Conservation (phyloP, 2,797 vertebrate genomes). For the Petrocephalus sullivani region DNA sequence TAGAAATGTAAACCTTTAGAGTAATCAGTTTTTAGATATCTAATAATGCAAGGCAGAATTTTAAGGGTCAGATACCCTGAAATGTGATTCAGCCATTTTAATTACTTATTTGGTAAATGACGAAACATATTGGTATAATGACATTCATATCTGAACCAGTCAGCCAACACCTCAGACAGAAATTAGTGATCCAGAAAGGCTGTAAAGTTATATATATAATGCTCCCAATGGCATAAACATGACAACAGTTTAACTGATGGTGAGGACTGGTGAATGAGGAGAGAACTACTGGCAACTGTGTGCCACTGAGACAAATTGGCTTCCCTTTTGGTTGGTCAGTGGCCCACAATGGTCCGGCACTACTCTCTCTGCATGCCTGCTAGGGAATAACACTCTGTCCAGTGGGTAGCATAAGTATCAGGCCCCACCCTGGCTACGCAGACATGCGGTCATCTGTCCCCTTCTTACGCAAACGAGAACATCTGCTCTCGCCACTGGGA, state of each 20-base stretch:
- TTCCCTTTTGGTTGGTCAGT: background rate
- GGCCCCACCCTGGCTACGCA: background rate
- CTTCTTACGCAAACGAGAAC: constrained; percentile 8
- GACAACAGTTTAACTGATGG: background rate
- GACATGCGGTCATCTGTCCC: background rate
- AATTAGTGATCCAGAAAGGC: background rate
- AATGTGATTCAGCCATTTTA: background rate
- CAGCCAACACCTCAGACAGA: background rate
- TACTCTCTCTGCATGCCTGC: background rate
- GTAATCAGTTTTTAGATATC: background rate
- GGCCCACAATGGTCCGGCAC: background rate
- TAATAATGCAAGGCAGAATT: background rate
- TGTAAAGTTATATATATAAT: background rate
- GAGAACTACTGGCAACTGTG: background rate
- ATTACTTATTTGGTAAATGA: background rate
- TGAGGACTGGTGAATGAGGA: background rate
- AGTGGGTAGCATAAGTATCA: background rate
- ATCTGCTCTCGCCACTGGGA: constrained; percentile 23
- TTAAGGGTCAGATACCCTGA: background rate
- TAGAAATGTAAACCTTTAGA: background rate
- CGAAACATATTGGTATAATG: background rate
- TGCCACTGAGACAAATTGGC: constrained; percentile 1
- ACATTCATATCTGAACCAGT: background rate
- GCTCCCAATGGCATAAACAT: background rate
- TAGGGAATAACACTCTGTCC: background rate